Percentiles rank a stretch among this genome's conserved stretches.
These are phyloP conservation scores for Chelidonichthys spinosus DNA, from an alignment of 2,797 vertebrate genomes.

Conservation along the genomic window DNA sequence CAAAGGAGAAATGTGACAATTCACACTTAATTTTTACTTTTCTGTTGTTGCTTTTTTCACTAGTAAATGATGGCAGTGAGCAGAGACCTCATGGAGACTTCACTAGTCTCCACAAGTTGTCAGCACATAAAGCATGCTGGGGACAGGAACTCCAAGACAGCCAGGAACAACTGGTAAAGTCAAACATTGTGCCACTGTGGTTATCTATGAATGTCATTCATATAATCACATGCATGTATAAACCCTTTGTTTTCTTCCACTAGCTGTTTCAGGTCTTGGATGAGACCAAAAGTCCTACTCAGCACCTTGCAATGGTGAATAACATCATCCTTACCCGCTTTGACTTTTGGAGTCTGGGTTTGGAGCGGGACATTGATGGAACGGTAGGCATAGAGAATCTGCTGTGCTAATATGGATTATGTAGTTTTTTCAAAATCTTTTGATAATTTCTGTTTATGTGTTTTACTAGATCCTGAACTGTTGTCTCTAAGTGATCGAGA, in stretches of 20 bases:
- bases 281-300: neutral
- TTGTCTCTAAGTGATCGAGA: constrained; percentile 10
- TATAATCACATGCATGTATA: neutral
- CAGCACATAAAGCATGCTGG: too few relatives aligned
- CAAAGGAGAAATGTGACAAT: too few relatives aligned
- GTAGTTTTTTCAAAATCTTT: neutral
- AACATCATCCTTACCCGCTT: neutral
- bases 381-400: constrained; percentile 3
- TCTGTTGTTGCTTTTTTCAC: too few relatives aligned
- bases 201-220: neutral
- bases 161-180: neutral
- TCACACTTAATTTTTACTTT: too few relatives aligned
- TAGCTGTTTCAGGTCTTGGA: neutral
- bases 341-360: constrained; percentile 22
- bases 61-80: too few relatives aligned
- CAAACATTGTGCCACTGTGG: neutral
- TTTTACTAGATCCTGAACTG: constrained; percentile 13
- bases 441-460: neutral
- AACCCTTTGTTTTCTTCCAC: neutral
- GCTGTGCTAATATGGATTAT: neutral
- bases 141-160: neutral
- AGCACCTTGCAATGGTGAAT: neutral
- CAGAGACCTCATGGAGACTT: too few relatives aligned
- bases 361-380: neutral
- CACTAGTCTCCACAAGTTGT: too few relatives aligned